phyloP scores from a whole-genome alignment of 2,113 vertebrate genomes.

The Callospermophilus lateralis region DNA sequence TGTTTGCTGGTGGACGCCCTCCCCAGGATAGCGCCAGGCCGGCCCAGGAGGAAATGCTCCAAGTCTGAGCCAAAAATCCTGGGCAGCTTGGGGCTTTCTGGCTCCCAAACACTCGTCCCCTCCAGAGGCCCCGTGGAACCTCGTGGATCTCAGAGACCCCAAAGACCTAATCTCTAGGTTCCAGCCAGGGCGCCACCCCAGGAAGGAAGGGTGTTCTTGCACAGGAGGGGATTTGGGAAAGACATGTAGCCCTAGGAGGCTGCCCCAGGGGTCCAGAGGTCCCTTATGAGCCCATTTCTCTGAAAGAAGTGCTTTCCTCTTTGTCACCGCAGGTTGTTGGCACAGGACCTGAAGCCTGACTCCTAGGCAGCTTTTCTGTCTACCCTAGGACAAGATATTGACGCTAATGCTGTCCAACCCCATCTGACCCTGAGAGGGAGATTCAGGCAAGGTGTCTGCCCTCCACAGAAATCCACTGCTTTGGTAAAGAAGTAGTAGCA shows the following conservation, averaged over 20 bases:
- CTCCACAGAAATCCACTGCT: background rate
- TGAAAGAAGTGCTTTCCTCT: background rate
- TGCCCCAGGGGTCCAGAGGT: background rate
- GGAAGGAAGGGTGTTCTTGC: background rate
- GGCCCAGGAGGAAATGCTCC: constrained; percentile 84
- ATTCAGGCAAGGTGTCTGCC: background rate
- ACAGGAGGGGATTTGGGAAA: background rate
- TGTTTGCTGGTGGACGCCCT: background rate
- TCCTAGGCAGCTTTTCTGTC: too few species aligned
- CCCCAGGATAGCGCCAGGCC: background rate
- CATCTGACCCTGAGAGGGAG: background rate
- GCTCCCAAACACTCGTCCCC: constrained; percentile 70
- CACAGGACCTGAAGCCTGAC: background rate
- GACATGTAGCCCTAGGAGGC: too few species aligned
- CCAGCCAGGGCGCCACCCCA: background rate
- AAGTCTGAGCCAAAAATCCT: constrained; percentile 87
- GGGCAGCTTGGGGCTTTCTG: constrained; percentile 80
- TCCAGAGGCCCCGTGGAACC: constrained; percentile 56
- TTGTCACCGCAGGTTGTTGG: background rate
- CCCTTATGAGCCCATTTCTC: background rate
- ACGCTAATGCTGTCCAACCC: background rate
- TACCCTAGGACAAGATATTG: background rate
- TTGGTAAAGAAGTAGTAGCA: background rate
- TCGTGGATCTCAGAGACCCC: background rate
- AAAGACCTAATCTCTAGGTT: background rate